Percentiles rank a stretch among this genome's conserved stretches.
Evolutionary conservation across 2,888 invertebrate species (phyloP).

Genomic region (Dyspetes luteomarginatus): DNA sequence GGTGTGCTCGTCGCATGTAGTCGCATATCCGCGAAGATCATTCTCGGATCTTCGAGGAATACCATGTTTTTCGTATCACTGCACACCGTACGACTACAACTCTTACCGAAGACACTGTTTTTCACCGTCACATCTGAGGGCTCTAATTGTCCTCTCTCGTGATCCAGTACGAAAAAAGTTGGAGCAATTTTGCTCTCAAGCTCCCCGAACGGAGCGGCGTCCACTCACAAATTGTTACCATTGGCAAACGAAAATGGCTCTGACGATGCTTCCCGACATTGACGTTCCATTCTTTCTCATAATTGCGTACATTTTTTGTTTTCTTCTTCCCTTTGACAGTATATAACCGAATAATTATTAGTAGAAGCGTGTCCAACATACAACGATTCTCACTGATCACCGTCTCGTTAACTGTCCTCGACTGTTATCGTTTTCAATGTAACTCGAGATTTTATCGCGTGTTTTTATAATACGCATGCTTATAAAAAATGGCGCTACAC

Average conservation of each 20-base stretch:
- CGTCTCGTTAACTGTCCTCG: background rate
- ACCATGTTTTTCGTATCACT: slow-evolving; percentile 78
- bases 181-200: slow-evolving; percentile 22
- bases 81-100: slow-evolving; percentile 49
- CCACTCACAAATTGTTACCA: background rate
- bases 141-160: slow-evolving; percentile 48
- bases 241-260: background rate
- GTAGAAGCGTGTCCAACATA: background rate
- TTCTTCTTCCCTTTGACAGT: background rate
- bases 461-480: background rate
- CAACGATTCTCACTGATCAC: slow-evolving; percentile 35
- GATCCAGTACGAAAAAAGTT: slow-evolving; percentile 72
- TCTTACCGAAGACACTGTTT: slow-evolving; percentile 61
- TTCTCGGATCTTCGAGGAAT: slow-evolving; percentile 82
- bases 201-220: slow-evolving; percentile 34
- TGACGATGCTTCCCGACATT: background rate
- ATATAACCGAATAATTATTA: background rate
- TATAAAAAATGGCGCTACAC: background rate
- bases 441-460: slow-evolving; percentile 37
- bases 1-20: slow-evolving; percentile 82
- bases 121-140: slow-evolving; percentile 73
- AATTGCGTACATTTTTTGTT: background rate
- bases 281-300: slow-evolving; percentile 1
- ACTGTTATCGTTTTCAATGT: slow-evolving; percentile 44
- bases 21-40: slow-evolving; percentile 82